These are phyloP conservation scores for Epicauta chinensis DNA, from an alignment of 1,140 invertebrate species.

Conservation along the genomic window DNA sequence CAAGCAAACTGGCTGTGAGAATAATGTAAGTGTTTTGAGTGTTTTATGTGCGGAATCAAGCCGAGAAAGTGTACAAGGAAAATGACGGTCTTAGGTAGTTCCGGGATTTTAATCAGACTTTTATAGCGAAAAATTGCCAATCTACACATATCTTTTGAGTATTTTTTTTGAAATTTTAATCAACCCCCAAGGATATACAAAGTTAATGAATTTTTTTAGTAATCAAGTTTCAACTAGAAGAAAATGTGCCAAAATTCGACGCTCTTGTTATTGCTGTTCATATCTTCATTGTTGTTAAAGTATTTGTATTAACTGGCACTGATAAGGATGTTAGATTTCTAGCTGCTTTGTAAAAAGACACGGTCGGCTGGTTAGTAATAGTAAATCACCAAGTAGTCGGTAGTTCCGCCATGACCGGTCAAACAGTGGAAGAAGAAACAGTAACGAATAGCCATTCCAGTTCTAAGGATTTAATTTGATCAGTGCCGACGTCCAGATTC, in stretches of 20 bases:
- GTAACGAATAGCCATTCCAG: constrained; percentile 37
- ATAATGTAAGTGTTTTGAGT: constrained; percentile 36
- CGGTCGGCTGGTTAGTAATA: constrained; percentile 24
- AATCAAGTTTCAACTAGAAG: too few relatives aligned
- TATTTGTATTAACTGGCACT: constrained; percentile 3
- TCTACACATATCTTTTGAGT: too few relatives aligned
- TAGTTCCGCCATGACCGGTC: constrained; percentile 30
- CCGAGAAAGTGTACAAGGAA: background rate
- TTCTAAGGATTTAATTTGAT: constrained; percentile 45
- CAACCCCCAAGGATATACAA: too few relatives aligned
- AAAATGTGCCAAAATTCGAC: too few relatives aligned
- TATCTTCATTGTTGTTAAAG: too few relatives aligned
- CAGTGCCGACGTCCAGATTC: constrained; percentile 44
- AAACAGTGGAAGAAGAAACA: constrained; percentile 30
- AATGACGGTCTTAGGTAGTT: too few relatives aligned
- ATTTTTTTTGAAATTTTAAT: too few relatives aligned
- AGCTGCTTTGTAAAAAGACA: constrained; percentile 12
- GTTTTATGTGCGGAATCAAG: constrained; percentile 24
- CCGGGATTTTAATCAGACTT: too few relatives aligned
- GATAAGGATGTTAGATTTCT: constrained; percentile 7
- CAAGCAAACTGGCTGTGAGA: constrained; percentile 19
- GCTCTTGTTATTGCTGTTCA: too few relatives aligned
- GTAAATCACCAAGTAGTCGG: constrained; percentile 29
- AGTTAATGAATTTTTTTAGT: too few relatives aligned
- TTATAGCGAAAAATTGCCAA: too few relatives aligned